Percentiles rank a stretch among this genome's conserved stretches.
Conservation (phyloP, 2,888 invertebrate species). For the Atethmia centrago region DNA sequence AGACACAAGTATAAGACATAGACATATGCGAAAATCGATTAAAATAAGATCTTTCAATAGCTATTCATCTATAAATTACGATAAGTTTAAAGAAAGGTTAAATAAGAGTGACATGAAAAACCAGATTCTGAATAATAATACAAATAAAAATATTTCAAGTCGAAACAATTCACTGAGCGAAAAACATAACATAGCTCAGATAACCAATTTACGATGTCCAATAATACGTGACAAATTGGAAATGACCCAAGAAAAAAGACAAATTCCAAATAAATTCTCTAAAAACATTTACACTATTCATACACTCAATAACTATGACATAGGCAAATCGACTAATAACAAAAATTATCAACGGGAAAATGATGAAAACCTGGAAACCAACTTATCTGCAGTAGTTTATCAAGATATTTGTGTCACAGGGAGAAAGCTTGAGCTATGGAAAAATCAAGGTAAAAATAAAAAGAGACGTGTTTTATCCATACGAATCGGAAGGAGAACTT, state of each 20-base stretch:
- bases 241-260: too few relatives aligned
- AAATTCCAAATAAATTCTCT: background rate
- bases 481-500: background rate
- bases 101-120: conserved; percentile 7
- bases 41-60: conserved; percentile 32
- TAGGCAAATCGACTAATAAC: background rate
- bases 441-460: conserved; percentile 15
- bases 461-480: conserved; percentile 9
- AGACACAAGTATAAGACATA: conserved; percentile 35
- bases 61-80: conserved; percentile 28
- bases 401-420: conserved; percentile 26
- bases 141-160: background rate
- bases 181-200: background rate
- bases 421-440: background rate
- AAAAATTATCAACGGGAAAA: background rate
- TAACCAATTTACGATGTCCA: background rate
- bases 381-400: conserved; percentile 35
- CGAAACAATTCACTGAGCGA: conserved; percentile 2
- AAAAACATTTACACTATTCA: background rate
- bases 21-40: conserved; percentile 13
- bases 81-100: conserved; percentile 22
- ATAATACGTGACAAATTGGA: background rate
- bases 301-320: background rate
- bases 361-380: background rate
- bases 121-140: background rate